Percentiles rank a stretch among this genome's conserved stretches.
Evolutionary conservation across 2,888 invertebrate species (phyloP).

Genomic region (Megaustenia siamemsis): DNA sequence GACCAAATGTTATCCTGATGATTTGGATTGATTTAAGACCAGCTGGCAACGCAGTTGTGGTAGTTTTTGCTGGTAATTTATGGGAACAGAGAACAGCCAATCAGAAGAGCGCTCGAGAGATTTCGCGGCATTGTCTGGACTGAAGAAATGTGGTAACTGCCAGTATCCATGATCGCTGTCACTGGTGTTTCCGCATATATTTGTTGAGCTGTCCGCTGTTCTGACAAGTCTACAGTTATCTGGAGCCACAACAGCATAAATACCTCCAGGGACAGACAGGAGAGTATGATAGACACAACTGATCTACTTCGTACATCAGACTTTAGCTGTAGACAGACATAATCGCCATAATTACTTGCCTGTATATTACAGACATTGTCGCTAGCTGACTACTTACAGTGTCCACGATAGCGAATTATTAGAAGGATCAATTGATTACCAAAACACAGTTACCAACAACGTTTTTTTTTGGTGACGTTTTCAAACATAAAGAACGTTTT

Average conservation of each 20-base stretch:
- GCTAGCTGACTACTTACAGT: no score
- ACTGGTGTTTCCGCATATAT: not conserved
- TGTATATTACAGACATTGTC: no score
- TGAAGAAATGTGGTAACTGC: not conserved
- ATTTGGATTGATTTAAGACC: not conserved
- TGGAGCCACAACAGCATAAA: not conserved
- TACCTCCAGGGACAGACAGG: not conserved
- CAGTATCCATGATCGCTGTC: not conserved
- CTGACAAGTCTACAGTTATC: not conserved
- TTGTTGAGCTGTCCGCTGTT: not conserved
- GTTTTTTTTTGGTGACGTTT: no score
- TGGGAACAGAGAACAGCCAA: not conserved
- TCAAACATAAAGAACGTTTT: no score
- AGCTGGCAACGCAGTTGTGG: not conserved
- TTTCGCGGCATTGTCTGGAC: not conserved
- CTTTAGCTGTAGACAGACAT: no score
- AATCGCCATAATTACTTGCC: no score
- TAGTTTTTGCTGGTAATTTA: not conserved
- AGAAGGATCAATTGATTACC: no score
- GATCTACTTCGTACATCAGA: no score
- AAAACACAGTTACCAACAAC: no score
- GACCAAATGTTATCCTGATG: not conserved
- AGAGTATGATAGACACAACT: no score
- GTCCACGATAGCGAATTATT: no score
- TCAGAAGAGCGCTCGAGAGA: not conserved